A percentile compares a stretch with the other conserved stretches of the same genome.
These are phyloP conservation scores for Neuroterus valhalla DNA, from an alignment of 1,140 invertebrate genomes.

Conservation along the genomic window DNA sequence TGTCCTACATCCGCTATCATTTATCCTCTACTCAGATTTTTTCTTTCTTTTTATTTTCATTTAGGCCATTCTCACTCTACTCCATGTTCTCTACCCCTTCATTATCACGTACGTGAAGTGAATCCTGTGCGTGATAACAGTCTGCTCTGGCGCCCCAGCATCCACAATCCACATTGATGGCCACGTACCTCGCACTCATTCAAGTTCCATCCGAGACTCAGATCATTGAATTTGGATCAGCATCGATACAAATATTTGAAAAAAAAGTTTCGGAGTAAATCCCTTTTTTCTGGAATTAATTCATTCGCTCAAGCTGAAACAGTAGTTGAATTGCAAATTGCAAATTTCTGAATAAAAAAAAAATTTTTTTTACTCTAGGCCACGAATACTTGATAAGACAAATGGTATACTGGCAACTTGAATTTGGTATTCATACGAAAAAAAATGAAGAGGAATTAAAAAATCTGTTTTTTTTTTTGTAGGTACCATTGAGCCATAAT, in stretches of 20 bases:
- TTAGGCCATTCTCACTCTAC: not conserved
- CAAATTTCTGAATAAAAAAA: too few species aligned
- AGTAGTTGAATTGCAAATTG: too few species aligned
- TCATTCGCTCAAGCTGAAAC: not conserved
- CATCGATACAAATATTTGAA: not conserved
- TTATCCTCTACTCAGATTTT: not conserved
- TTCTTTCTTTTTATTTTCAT: not conserved
- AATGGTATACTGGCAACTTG: too few species aligned
- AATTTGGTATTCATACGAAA: too few species aligned
- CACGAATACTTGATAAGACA: too few species aligned
- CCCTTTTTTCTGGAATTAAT: not conserved
- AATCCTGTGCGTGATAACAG: conserved; percentile 14
- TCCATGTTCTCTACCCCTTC: not conserved
- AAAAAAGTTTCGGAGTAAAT: not conserved
- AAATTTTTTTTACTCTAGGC: too few species aligned
- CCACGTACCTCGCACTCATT: not conserved
- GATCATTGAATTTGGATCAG: conserved; percentile 27
- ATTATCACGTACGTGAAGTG: conserved; percentile 30
- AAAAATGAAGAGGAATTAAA: too few species aligned
- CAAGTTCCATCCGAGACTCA: not conserved
- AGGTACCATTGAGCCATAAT: too few species aligned
- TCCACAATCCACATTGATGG: conserved; percentile 16
- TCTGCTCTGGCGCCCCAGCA: conserved; percentile 20
- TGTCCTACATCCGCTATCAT: not conserved
- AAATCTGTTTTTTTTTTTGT: too few species aligned